Base-by-base conservation (phyloP, 37 sponge, comb jelly and placozoan genomes). In the Amphimedon queenslandica region DNA sequence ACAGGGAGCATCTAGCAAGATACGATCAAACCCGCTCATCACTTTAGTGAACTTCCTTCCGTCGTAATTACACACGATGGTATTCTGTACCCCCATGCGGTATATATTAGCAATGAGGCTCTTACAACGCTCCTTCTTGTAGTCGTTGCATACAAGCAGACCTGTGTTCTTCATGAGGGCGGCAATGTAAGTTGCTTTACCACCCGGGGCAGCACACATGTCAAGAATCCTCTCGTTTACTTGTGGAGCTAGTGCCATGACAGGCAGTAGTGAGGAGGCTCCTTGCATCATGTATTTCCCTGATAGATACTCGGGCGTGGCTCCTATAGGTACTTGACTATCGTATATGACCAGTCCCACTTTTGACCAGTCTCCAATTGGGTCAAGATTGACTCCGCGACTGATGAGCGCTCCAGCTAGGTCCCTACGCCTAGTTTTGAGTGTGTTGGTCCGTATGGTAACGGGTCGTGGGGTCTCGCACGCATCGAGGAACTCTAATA, bases 141-240 rank as follows among this genome's bases (percentile, higher is more conserved):
- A 74, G 67, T 98, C 99, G 79, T 98, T 98, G 0, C 88, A 83
- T 20, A 89, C 33, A 0, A 96, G 56, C n/a, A 82, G 58, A 34
- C 99, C 99, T 8, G 93, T 98, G 84, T 98, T 98, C 72, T 95
- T 98, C 99, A 98, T 98, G 40, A 98, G 82, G 8, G 93, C 88
- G 33, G 93, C 93, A 41, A 95, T 72, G 63, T 98, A 98, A 5
- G 93, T 89, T n/a, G 96, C 78, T 83, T 98, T 98, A 0, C 96
- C 99, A 31, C 99, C 99, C 37, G 99, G 99, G 8, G 99, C 95
- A 32, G 99, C 90, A 92, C 99, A 95, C 93, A 98, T 81, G 73
- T 98, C 99, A 65, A 98, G 73, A 3, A 98, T 73, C 21, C 89
- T 43, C 67, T 96, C 96, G 27, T 86, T 86, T 36, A 83, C 92